Evolutionary conservation across 2,888 invertebrate genomes (phyloP).

Genomic region (Drosophila meridiana): DNA sequence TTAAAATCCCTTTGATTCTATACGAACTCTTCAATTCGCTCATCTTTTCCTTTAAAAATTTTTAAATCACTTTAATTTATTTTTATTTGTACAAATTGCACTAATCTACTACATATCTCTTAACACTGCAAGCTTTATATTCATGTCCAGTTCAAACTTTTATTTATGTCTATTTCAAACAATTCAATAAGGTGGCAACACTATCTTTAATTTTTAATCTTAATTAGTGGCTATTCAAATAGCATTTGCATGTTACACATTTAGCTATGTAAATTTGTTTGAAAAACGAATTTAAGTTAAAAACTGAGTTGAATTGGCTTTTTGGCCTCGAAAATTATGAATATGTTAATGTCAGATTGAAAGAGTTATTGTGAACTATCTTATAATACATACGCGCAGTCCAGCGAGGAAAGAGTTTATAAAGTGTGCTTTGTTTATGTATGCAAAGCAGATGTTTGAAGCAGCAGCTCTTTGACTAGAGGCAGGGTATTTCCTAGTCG

Average conservation of each 20-base stretch:
- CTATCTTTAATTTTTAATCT: not conserved
- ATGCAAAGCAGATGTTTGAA: not conserved
- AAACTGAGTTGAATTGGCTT: not conserved
- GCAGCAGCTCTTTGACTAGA: no score
- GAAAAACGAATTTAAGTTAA: not conserved
- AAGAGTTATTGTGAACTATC: not conserved
- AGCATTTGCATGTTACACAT: not conserved
- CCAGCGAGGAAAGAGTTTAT: not conserved
- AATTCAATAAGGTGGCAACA: not conserved
- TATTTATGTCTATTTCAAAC: not conserved
- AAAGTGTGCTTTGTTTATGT: not conserved
- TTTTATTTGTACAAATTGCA: no score
- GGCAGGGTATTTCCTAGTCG: no score
- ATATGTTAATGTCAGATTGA: not conserved
- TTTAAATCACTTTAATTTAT: no score
- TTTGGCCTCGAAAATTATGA: constrained; percentile 1
- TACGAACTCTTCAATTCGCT: no score
- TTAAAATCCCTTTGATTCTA: no score
- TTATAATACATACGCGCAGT: not conserved
- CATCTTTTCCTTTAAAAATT: no score
- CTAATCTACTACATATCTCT: not conserved
- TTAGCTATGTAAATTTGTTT: not conserved
- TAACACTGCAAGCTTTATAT: not conserved
- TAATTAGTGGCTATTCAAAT: constrained; percentile 3
- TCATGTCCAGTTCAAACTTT: not conserved